Evolutionary conservation across 2,797 vertebrate species (phyloP).

Genomic region (Champsocephalus esox): DNA sequence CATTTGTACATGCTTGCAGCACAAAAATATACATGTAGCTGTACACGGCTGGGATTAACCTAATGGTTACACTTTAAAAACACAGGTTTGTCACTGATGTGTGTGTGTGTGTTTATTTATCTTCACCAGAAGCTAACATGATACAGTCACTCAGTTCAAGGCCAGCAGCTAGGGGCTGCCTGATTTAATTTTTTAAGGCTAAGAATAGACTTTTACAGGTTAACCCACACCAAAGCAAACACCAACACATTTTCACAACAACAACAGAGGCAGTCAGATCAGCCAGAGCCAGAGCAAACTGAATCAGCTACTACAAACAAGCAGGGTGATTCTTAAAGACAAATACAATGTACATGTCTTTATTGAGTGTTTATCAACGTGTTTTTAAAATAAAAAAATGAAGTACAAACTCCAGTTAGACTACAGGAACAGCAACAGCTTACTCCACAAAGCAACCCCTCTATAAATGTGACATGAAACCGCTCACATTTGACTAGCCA

Average conservation of each 20-base stretch:
- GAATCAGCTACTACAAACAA: constrained; percentile 17
- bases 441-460: constrained; percentile 25
- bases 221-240: constrained; percentile 71
- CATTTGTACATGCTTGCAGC: constrained; percentile 34
- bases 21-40: constrained; percentile 49
- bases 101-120: constrained; percentile 45
- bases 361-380: constrained; percentile 10
- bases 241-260: constrained; percentile 65
- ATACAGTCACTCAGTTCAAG: constrained; percentile 69
- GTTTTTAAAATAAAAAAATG: constrained; percentile 15
- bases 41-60: constrained; percentile 48
- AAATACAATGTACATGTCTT: constrained; percentile 16
- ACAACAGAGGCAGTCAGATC: constrained; percentile 61
- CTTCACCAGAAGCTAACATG: constrained; percentile 52
- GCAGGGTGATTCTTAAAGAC: constrained; percentile 19
- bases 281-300: constrained; percentile 20
- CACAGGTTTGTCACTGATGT: constrained; percentile 44
- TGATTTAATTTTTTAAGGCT: constrained; percentile 66
- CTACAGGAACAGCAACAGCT: constrained; percentile 12
- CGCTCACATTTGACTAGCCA: constrained; percentile 49
- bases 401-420: background rate
- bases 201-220: constrained; percentile 75
- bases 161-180: constrained; percentile 55
- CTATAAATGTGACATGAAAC: constrained; percentile 39
- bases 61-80: constrained; percentile 47